These are phyloP conservation scores for Aethina tumida DNA, from an alignment of 1,140 invertebrate species.

Conservation along the genomic window DNA sequence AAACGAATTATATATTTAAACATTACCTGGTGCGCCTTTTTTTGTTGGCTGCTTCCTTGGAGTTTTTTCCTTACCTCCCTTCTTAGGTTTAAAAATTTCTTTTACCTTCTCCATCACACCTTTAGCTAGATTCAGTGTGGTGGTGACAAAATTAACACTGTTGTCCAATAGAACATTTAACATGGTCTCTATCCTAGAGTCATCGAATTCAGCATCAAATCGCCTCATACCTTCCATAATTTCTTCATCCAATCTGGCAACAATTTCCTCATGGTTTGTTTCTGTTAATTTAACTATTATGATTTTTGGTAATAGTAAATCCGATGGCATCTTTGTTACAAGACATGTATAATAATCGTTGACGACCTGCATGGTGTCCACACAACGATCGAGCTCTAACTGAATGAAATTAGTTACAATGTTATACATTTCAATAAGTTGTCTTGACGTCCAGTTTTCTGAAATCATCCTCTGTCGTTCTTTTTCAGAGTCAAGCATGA, in stretches of 20 bases:
- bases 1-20: slow-evolving; percentile 1
- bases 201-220: too few species aligned
- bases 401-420: slow-evolving; percentile 44
- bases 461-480: slow-evolving; percentile 38
- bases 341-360: slow-evolving; percentile 46
- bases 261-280: too few species aligned
- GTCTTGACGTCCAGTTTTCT: slow-evolving; percentile 42
- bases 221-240: too few species aligned
- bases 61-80: neutral
- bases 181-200: too few species aligned
- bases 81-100: slow-evolving; percentile 2
- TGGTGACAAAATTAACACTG: neutral
- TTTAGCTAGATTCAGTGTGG: neutral
- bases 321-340: slow-evolving; percentile 28
- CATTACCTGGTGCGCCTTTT: neutral
- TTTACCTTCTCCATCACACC: slow-evolving; percentile 5
- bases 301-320: neutral
- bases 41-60: neutral
- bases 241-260: too few species aligned
- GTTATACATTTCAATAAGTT: slow-evolving; percentile 42
- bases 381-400: slow-evolving; percentile 44
- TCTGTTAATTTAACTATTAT: too few species aligned
- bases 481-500: slow-evolving; percentile 40
- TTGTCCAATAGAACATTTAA: too few species aligned
- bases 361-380: slow-evolving; percentile 40